phyloP scores from a whole-genome alignment of 2,797 vertebrate genomes.

The Argentina silus region DNA sequence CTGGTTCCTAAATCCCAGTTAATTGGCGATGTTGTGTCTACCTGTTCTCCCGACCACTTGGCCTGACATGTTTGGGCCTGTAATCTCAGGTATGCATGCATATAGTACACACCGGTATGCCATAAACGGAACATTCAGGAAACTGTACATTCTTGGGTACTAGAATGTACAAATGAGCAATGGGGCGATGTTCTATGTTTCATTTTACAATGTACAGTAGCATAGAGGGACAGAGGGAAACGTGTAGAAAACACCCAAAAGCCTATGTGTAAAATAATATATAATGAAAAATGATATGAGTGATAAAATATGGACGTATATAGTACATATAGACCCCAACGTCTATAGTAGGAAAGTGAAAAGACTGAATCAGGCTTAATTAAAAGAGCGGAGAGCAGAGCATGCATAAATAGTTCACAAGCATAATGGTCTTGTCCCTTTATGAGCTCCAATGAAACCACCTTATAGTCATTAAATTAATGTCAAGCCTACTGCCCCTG shows the following conservation, averaged over 20 bases:
- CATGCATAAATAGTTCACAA: background rate
- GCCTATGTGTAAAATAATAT: no score
- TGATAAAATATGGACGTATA: no score
- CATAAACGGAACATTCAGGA: background rate
- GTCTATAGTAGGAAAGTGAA: background rate
- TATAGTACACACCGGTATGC: slow-evolving; percentile 17
- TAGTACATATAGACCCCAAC: no score
- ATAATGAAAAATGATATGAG: no score
- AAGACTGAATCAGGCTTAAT: background rate
- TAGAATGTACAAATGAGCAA: background rate
- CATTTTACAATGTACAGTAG: background rate
- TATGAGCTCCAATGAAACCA: slow-evolving; percentile 46
- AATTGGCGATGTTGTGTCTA: slow-evolving; percentile 55
- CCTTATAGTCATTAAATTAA: slow-evolving; percentile 54
- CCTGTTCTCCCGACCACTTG: background rate
- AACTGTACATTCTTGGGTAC: background rate
- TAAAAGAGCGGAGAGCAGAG: background rate
- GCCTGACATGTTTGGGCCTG: slow-evolving; percentile 50
- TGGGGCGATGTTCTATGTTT: background rate
- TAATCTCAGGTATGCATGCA: slow-evolving; percentile 22
- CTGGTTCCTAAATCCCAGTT: background rate
- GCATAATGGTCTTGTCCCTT: slow-evolving; percentile 6
- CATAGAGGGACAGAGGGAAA: no score
- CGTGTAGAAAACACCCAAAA: no score
- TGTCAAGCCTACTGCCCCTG: slow-evolving; percentile 57